Evolutionary conservation across 2,113 vertebrate genomes (phyloP), one percentile per base, ranked within the genome.

Genomic region (Macaca mulatta): DNA sequence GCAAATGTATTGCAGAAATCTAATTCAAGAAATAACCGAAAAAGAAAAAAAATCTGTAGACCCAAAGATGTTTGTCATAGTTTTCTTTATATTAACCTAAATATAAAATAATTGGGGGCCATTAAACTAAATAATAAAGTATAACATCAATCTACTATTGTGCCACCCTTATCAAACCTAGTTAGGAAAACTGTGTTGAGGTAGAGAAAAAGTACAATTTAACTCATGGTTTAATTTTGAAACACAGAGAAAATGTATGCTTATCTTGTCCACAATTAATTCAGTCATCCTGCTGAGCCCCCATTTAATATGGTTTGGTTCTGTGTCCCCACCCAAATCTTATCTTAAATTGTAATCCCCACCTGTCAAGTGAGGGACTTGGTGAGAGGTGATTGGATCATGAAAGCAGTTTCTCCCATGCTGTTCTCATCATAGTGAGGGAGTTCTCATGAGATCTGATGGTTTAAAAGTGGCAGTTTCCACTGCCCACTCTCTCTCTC

Each of bases 11-110:
- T 57, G 25, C 14, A 82, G 13, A 94, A 92, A 55, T 94, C 1
- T 57, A 82, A 87, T 38, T 82, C 25, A 77, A 94, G 69, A 95
- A 89, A 90, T 90, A 87, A 92, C 48, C 72, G 3, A 77, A 86
- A 94, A 64, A 52, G 6, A 50, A 89, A 40, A 90, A 81, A 91
- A 85, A 59, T 83, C 22, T 52, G 50, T 72, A 35, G 14, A 5
- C 13, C 85, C 43, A 92, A 92, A 92, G 59, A 72, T 38, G 18
- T 61, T 75, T 72, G 9, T 95, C 69, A 96, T 12, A 17, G 25
- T 50, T 30, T 75, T 57, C 69, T 90, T 94, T 50, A 67, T 84
- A 43, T 67, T 89, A 85, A 74, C 20, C 57, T 95, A 87, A 96
- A 79, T 27, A 30, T 70, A 43, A 8, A 85, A 12, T 57, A 64